Conservation (phyloP, 2,113 vertebrate species). For the Myotis davidii region DNA sequence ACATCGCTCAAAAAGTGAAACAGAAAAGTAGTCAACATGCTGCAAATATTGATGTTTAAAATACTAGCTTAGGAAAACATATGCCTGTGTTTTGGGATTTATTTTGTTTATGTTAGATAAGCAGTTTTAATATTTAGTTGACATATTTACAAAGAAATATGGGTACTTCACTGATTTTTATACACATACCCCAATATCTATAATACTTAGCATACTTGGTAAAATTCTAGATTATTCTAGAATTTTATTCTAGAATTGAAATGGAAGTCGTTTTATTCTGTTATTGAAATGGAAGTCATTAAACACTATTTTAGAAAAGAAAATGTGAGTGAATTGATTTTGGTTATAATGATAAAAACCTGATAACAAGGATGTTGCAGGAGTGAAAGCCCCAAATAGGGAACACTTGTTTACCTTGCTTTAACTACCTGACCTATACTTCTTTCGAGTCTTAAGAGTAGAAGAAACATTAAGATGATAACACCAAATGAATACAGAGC, state of each 20-base stretch:
- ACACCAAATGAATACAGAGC: background rate
- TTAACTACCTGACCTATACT: background rate
- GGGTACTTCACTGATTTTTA: background rate
- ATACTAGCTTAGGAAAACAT: background rate
- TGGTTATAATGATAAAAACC: background rate
- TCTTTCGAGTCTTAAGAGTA: background rate
- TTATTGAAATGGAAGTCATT: background rate
- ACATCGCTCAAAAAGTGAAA: conserved; percentile 24
- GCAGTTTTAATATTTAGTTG: background rate
- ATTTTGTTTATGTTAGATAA: conserved; percentile 16
- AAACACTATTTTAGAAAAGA: background rate
- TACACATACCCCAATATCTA: background rate
- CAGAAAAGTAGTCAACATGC: background rate
- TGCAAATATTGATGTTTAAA: background rate
- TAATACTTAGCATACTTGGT: background rate
- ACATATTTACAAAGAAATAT: background rate
- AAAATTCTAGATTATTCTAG: background rate
- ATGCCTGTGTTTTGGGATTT: background rate
- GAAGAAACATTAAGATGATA: conserved; percentile 10
- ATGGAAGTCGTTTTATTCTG: background rate
- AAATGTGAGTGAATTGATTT: conserved; percentile 13
- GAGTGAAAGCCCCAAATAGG: background rate
- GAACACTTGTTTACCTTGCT: background rate
- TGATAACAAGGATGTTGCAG: background rate
- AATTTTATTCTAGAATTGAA: too few relatives aligned